These are phyloP conservation scores for Timandra comae DNA, from an alignment of 2,888 invertebrate species.

Conservation along the genomic window DNA sequence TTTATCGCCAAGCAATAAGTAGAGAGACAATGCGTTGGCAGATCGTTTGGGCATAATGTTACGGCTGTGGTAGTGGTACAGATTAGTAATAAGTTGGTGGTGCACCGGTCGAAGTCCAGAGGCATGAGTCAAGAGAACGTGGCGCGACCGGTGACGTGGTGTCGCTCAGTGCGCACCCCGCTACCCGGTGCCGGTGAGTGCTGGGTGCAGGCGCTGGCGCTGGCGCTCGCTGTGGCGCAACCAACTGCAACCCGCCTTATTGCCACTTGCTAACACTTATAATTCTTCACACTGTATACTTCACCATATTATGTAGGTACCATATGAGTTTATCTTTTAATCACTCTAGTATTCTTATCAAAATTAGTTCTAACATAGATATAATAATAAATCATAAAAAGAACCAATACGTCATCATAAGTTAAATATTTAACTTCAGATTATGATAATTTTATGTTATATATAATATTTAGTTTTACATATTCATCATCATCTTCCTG, in stretches of 20 bases:
- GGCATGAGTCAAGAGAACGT: conserved; percentile 52
- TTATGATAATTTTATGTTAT: no score
- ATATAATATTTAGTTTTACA: no score
- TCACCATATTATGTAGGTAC: no score
- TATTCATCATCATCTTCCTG: no score
- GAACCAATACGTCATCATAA: no score
- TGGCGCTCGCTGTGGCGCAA: conserved; percentile 29
- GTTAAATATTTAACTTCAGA: no score
- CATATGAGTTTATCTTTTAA: no score
- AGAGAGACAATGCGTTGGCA: conserved; percentile 73
- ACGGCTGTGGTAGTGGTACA: conserved; percentile 39
- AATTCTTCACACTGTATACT: conserved; percentile 11
- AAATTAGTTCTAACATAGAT: no score
- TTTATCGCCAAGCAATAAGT: conserved; percentile 63
- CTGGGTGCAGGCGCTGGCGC: conserved; percentile 25
- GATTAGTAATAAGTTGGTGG: conserved; percentile 28
- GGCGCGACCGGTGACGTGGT: conserved; percentile 35
- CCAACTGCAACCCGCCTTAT: conserved; percentile 9
- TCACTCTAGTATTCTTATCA: no score
- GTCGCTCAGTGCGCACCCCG: conserved; percentile 34
- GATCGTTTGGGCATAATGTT: conserved; percentile 68
- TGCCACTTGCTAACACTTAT: conserved; percentile 3
- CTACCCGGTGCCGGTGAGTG: conserved; percentile 29
- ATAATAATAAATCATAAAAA: conserved; percentile 3
- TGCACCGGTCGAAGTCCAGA: conserved; percentile 61